Base-by-base conservation (phyloP, 1,140 invertebrate genomes). In the Charaxes varanes region DNA sequence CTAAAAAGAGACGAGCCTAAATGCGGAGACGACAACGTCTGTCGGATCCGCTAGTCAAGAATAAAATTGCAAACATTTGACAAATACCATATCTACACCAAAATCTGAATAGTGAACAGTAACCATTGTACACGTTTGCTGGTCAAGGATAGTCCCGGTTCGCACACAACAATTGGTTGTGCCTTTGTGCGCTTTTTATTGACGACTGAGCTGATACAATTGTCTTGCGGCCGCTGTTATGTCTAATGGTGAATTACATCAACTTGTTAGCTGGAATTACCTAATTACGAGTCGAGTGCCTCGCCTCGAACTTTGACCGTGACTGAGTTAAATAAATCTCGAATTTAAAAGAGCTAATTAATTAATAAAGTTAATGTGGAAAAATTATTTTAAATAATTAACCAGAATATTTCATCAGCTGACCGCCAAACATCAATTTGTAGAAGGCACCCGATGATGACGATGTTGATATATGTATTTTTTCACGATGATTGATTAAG, bases 91-190 rank as follows among this genome's bases (percentile, higher is more conserved):
- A 38, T 28, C 26, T 6, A 30, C 15, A 6, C n/a, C 36, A 13
- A 15, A 17, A 37, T 37, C 35, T 8, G 24, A 15, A n/a, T 15
- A 38, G 36, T 12, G 10, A 38, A 21, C 17, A 23, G 15, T 10
- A 11, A 6, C 8, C 33, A 54, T 54, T 50, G 53, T 50, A 19
- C 15, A 17, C 14, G 8, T 12, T 18, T n/a, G 22, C 15, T 35
- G 55, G 55, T 56, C 57, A 60, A 60, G 57, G 57, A 40, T 31
- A 30, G 53, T 2, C 53, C 53, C 31, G 34, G 21, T 60, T 60
- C 57, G 32, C 57, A 60, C 36, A 27, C 12, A 37, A 54, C 56
- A 54, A 54, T 51, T 33, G 26, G 21, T 42, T 36, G 5, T 30
- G 23, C 34, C 30, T 16, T 40, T 43, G 43, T 32, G 40, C 11